phyloP scores from a whole-genome alignment of 2,888 invertebrate species.

The Oxyteleia sp. region DNA sequence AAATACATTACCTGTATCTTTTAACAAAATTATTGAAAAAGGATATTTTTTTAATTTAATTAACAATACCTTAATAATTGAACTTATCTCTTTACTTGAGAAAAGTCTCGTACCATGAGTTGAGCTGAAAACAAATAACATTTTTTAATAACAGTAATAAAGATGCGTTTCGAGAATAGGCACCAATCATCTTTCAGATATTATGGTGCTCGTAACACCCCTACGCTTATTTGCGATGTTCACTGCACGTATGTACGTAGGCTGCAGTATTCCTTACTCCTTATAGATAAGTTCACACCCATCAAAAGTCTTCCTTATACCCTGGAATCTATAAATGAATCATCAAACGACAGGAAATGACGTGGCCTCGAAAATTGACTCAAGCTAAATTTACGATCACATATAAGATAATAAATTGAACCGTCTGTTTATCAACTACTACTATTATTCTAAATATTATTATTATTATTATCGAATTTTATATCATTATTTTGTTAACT shows the following conservation, averaged over 20 bases:
- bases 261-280: slow-evolving; percentile 45
- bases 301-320: slow-evolving; percentile 62
- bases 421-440: background rate
- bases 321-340: slow-evolving; percentile 70
- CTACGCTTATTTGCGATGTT: slow-evolving; percentile 59
- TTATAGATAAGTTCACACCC: slow-evolving; percentile 70
- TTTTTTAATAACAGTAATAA: slow-evolving; percentile 37
- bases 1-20: too few species aligned
- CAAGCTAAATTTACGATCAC: slow-evolving; percentile 42
- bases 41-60: too few species aligned
- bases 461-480: too few species aligned
- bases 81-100: background rate
- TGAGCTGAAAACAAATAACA: slow-evolving; percentile 10
- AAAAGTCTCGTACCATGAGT: background rate
- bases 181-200: slow-evolving; percentile 48
- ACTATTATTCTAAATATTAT: too few species aligned
- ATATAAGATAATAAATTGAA: slow-evolving; percentile 49
- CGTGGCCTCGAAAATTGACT: slow-evolving; percentile 65
- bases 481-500: too few species aligned
- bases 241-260: slow-evolving; percentile 50
- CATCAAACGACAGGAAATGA: slow-evolving; percentile 72
- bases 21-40: too few species aligned
- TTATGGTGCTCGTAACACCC: slow-evolving; percentile 45
- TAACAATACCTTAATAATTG: too few species aligned
- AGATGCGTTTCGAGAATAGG: slow-evolving; percentile 35